A percentile compares a stretch with the other conserved stretches of the same genome.
Evolutionary conservation across 2,888 invertebrate genomes (phyloP).

Genomic region (Deroplatys truncata): DNA sequence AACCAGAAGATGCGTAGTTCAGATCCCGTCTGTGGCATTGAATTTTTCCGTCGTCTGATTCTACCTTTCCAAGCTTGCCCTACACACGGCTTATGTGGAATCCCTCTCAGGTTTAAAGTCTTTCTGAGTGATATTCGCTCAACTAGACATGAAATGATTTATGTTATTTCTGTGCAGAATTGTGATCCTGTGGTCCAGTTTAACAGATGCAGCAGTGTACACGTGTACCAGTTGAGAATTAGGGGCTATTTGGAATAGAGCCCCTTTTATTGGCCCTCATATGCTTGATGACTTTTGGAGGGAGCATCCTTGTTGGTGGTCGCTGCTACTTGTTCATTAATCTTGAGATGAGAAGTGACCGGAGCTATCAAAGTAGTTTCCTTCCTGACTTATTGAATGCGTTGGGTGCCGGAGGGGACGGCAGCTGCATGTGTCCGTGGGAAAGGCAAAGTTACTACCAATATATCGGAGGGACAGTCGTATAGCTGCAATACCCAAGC

Average conservation of each 20-base stretch:
- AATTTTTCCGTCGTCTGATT: too few relatives aligned
- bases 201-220: not conserved
- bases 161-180: not conserved
- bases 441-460: not conserved
- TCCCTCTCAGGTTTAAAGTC: too few relatives aligned
- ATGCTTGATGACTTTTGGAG: conserved; percentile 8
- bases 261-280: conserved; percentile 14
- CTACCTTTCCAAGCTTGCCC: too few relatives aligned
- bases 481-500: too few relatives aligned
- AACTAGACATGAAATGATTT: too few relatives aligned
- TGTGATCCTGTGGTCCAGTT: not conserved
- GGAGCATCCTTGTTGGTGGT: not conserved
- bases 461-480: not conserved
- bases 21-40: too few relatives aligned
- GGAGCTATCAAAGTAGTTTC: conserved; percentile 1
- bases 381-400: conserved; percentile 16
- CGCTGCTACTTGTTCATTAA: conserved; percentile 8
- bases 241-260: not conserved
- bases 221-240: not conserved
- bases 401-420: not conserved
- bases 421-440: not conserved
- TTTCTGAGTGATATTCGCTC: too few relatives aligned
- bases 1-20: too few relatives aligned
- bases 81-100: too few relatives aligned
- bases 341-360: conserved; percentile 17